Conservation (phyloP, 2,113 vertebrate genomes). For the Mormyrus iriodes region DNA sequence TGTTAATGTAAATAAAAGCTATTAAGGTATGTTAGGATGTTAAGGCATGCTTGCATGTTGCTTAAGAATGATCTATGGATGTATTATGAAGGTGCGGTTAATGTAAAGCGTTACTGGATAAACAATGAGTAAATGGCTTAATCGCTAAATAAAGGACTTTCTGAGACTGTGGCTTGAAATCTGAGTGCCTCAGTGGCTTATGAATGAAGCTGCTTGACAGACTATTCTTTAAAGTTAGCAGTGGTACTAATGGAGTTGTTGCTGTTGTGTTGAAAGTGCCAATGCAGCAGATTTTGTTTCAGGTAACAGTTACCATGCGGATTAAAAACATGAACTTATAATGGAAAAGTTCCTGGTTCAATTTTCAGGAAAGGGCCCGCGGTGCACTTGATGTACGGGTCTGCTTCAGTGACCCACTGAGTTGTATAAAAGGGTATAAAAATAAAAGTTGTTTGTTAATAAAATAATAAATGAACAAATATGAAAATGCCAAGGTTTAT, state of each 20-base stretch:
- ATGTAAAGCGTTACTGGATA: neutral
- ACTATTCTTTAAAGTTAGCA: neutral
- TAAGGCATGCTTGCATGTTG: neutral
- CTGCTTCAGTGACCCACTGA: neutral
- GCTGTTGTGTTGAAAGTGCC: neutral
- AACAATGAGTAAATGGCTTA: neutral
- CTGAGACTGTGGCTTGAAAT: neutral
- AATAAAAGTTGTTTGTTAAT: neutral
- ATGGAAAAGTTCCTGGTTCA: neutral
- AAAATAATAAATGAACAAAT: neutral
- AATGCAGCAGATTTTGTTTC: neutral
- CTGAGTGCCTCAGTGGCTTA: neutral
- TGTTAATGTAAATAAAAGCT: neutral
- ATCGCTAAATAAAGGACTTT: neutral
- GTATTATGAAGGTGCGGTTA: neutral
- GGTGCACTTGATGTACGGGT: neutral
- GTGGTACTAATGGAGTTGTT: neutral
- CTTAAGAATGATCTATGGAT: neutral
- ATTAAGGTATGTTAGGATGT: neutral
- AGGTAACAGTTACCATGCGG: neutral
- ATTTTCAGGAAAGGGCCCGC: neutral
- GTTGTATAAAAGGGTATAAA: neutral
- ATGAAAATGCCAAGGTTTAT: neutral
- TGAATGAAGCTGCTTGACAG: neutral
- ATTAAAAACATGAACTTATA: neutral